Conservation (phyloP, 2,888 invertebrate species). For the Baccha elongata region DNA sequence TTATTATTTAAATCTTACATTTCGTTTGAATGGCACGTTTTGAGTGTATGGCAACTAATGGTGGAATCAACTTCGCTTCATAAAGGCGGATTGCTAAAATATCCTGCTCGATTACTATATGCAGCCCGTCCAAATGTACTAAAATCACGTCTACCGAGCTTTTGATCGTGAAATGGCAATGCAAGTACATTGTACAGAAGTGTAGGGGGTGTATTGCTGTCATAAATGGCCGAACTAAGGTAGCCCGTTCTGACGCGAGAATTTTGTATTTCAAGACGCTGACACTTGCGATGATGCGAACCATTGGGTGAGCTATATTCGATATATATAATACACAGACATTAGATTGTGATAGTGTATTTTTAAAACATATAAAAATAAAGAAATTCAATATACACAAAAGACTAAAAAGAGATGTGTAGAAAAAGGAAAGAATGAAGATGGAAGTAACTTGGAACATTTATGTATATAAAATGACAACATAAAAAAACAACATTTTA, state of each 20-base stretch:
- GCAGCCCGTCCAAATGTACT: constrained; percentile 84
- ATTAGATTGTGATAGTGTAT: constrained; percentile 43
- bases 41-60: constrained; percentile 75
- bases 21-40: constrained; percentile 74
- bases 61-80: constrained; percentile 74
- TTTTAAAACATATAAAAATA: neutral
- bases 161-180: constrained; percentile 96
- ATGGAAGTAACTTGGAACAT: too few relatives aligned
- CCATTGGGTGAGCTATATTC: constrained; percentile 68
- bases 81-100: constrained; percentile 88
- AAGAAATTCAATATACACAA: neutral
- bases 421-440: too few relatives aligned
- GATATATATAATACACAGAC: constrained; percentile 56
- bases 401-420: neutral
- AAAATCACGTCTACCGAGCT: constrained; percentile 92
- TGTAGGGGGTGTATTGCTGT: constrained; percentile 87
- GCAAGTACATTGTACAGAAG: constrained; percentile 95
- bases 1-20: constrained; percentile 75
- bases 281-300: constrained; percentile 56
- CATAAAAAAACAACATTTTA: too few relatives aligned
- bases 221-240: constrained; percentile 76
- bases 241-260: constrained; percentile 73
- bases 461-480: too few relatives aligned
- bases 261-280: constrained; percentile 74
- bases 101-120: constrained; percentile 90